Evolutionary conservation across 2,113 vertebrate genomes (phyloP), one percentile per base, ranked within the genome.

Genomic region (Semicossyphus pulcher): DNA sequence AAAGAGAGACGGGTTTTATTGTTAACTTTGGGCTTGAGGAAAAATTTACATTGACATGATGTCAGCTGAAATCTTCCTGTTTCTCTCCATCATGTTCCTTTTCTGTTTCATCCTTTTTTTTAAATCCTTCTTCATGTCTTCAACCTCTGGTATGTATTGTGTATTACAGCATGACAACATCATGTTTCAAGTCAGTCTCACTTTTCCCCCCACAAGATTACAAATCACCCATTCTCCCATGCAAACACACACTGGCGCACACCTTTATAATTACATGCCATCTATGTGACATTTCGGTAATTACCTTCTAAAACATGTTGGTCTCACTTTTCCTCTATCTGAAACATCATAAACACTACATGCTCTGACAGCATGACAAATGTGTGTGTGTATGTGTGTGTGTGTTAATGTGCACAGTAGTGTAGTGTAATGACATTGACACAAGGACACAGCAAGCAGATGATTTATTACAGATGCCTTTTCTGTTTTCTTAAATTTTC

Each of bases 211-310:
- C 11, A 6, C 20, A 18, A 36, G 45, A 23, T 15, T 63, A 20
- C 47, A 53, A 14, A 31, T 61, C 39, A 18, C 15, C 28, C 26
- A 20, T 12, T 53, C 14, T 66, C 18, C 9, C 29, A 14, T 4
- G n/a, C 37, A 10, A 20, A 63, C 51, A 53, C 44, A 65, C 36
- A 64, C n/a, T n/a, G n/a, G n/a, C 36, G 39, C 34, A 47, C 54
- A 54, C 57, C 16, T 65, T 28, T 60, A 26, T 76, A 80, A 84
- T 76, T 73, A 39, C 64, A 52, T 77, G 71, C 48, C 56, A 61
- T 69, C 23, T 26, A 18, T 41, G 68, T 67, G 72, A 67, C 82
- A 77, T 68, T 71, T 62, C 23, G 1, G 15, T 73, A 61, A 82
- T 82, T 67, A 49, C 54, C 28, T 23, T 10, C 20, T 36, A 39